These are phyloP conservation scores for Gymnoscopelus microlampas DNA, from an alignment of 2,797 vertebrate genomes.

Conservation along the genomic window DNA sequence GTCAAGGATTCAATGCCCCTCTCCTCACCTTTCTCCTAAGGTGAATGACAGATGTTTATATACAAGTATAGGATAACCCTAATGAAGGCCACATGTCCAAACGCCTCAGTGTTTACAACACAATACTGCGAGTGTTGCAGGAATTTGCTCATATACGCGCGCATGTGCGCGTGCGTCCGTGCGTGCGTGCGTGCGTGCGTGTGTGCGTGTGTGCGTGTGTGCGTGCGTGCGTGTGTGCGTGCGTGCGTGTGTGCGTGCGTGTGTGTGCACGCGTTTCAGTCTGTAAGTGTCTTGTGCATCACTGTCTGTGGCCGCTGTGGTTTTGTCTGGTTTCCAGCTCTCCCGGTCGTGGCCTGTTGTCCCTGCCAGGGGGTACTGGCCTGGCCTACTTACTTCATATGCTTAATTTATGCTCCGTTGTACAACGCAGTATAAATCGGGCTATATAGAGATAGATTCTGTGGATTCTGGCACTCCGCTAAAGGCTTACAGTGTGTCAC, in stretches of 20 bases:
- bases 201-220: slow-evolving; percentile 18
- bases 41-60: slow-evolving; percentile 66
- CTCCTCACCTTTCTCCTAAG: slow-evolving; percentile 12
- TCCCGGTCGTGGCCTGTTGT: slow-evolving; percentile 30
- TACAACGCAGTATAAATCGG: too few species aligned
- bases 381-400: slow-evolving; percentile 55
- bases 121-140: too few species aligned
- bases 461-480: slow-evolving; percentile 41
- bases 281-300: slow-evolving; percentile 32
- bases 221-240: slow-evolving; percentile 8
- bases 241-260: slow-evolving; percentile 7
- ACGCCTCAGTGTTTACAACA: not conserved
- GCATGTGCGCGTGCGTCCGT: slow-evolving; percentile 16
- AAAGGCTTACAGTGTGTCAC: slow-evolving; percentile 32
- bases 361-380: slow-evolving; percentile 55
- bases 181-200: not conserved
- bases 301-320: slow-evolving; percentile 48
- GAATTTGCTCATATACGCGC: not conserved
- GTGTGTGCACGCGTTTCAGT: not conserved
- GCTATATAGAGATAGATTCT: slow-evolving; percentile 43
- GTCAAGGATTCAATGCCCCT: slow-evolving; percentile 39
- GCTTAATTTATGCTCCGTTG: too few species aligned
- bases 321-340: slow-evolving; percentile 65
- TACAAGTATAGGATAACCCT: slow-evolving; percentile 8
- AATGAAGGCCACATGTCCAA: not conserved